Percentiles rank a stretch among this genome's conserved stretches.
These are phyloP conservation scores for Mus spretus DNA, from an alignment of 2,797 vertebrate genomes.

Conservation along the genomic window DNA sequence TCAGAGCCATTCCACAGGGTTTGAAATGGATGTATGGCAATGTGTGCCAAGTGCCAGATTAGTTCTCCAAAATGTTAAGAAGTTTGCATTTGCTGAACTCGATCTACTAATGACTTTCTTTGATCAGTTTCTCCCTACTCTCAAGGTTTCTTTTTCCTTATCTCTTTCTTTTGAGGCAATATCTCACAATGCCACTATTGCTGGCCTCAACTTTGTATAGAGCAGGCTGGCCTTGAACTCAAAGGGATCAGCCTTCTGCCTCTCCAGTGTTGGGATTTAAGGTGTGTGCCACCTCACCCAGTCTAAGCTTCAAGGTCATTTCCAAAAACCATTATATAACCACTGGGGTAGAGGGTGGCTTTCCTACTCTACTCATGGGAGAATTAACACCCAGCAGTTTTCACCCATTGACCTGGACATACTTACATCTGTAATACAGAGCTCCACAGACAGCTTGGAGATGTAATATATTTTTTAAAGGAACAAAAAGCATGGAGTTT, in stretches of 20 bases:
- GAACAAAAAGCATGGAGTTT: slow-evolving; percentile 8
- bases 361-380: slow-evolving; percentile 14
- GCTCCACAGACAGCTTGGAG: not conserved
- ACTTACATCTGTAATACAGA: not conserved
- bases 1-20: not conserved
- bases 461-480: not conserved
- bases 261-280: not conserved
- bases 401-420: not conserved
- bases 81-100: slow-evolving; percentile 60
- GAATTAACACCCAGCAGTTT: slow-evolving; percentile 11
- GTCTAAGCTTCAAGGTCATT: not conserved
- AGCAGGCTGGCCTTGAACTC: not conserved
- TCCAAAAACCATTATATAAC: slow-evolving; percentile 33
- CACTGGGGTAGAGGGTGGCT: not conserved
- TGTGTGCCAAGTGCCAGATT: not conserved
- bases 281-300: not conserved
- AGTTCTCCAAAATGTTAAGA: slow-evolving; percentile 40
- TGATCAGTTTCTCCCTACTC: slow-evolving; percentile 32
- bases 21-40: slow-evolving; percentile 37
- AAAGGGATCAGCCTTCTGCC: not conserved
- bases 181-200: not conserved
- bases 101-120: not conserved
- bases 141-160: not conserved
- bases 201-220: not conserved
- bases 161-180: not conserved